Evolutionary conservation across 2,797 vertebrate genomes (phyloP).

Genomic region (Hypotaenidia philippensis): DNA sequence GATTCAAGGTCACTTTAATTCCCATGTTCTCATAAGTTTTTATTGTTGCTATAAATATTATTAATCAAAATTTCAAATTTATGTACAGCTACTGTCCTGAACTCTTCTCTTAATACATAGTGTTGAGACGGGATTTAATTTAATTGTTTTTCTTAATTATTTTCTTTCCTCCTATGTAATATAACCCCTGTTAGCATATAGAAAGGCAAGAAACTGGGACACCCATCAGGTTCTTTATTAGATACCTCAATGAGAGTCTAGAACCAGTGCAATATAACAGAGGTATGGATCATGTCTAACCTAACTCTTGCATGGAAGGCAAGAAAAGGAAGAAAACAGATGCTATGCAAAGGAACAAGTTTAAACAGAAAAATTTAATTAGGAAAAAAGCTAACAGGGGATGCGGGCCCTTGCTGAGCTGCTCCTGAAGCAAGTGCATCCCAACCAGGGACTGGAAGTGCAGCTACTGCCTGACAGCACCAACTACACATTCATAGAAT

Average conservation of each 20-base stretch:
- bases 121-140: not conserved
- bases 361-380: not conserved
- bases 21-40: slow-evolving; percentile 37
- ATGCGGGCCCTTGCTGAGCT: not conserved
- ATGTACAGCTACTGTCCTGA: not conserved
- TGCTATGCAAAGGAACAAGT: not conserved
- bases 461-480: not conserved
- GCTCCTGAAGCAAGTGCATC: not conserved
- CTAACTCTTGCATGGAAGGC: not conserved
- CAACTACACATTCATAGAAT: not conserved
- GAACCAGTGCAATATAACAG: not conserved
- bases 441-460: not conserved
- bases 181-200: not conserved
- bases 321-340: not conserved
- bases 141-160: slow-evolving; percentile 10
- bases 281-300: not conserved
- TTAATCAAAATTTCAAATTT: slow-evolving; percentile 35
- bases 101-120: not conserved
- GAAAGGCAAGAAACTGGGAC: not conserved
- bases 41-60: slow-evolving; percentile 56
- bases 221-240: not conserved
- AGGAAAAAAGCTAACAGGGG: not conserved
- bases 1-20: slow-evolving; percentile 77
- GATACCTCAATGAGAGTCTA: not conserved
- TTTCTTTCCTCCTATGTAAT: not conserved